These are phyloP conservation scores for Drosophila peninsularis DNA, from an alignment of 2,888 invertebrate species.

Conservation along the genomic window DNA sequence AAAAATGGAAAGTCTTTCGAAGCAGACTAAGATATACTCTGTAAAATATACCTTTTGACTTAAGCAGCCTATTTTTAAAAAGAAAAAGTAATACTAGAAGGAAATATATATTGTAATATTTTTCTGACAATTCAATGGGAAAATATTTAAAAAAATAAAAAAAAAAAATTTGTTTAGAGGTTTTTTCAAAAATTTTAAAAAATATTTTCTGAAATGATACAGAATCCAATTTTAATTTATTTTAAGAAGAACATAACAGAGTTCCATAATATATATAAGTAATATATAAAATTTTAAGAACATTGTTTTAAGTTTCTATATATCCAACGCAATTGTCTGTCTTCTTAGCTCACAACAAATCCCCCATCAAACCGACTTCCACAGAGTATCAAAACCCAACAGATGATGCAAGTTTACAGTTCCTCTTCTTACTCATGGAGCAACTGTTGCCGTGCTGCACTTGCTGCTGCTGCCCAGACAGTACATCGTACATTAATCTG, in stretches of 20 bases:
- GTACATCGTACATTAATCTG: slow-evolving; percentile 20
- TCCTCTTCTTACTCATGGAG: background rate
- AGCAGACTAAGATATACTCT: slow-evolving; percentile 30
- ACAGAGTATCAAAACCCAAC: slow-evolving; percentile 4
- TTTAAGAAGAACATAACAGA: no score
- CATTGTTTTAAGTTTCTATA: no score
- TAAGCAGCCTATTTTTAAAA: background rate
- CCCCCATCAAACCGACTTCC: background rate
- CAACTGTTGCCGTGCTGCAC: background rate
- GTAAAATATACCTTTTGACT: background rate
- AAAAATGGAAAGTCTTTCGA: slow-evolving; percentile 15
- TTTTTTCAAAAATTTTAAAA: no score
- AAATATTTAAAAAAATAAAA: no score
- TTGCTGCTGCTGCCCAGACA: slow-evolving; percentile 7
- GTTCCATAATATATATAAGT: no score
- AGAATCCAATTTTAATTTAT: no score
- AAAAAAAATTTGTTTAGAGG: no score
- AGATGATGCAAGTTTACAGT: slow-evolving; percentile 9
- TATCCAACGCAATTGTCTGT: no score
- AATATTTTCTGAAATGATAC: no score
- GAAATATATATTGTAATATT: no score
- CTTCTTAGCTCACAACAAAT: background rate
- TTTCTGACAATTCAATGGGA: no score
- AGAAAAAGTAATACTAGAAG: background rate
- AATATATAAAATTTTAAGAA: no score